A percentile compares a stretch with the other conserved stretches of the same genome.
These are phyloP conservation scores for Cercocebus atys DNA, from an alignment of 2,113 vertebrate genomes.

Conservation along the genomic window DNA sequence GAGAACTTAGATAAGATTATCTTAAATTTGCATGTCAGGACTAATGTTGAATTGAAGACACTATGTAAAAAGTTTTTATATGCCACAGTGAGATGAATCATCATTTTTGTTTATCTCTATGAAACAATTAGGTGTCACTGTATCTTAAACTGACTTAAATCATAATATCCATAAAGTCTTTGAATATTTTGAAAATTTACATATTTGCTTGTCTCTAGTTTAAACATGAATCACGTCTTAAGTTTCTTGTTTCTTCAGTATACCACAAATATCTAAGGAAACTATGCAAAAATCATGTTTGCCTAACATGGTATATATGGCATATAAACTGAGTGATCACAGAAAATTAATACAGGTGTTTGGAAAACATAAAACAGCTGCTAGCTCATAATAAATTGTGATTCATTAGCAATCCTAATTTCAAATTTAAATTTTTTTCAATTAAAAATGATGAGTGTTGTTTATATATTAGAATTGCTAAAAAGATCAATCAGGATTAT, in stretches of 20 bases:
- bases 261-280: constrained; percentile 45
- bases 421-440: constrained; percentile 59
- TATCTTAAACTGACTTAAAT: background rate
- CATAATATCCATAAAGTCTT: background rate
- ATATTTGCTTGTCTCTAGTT: background rate
- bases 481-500: constrained; percentile 17
- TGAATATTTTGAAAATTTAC: background rate
- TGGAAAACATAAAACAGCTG: constrained; percentile 31
- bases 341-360: constrained; percentile 26
- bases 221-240: background rate
- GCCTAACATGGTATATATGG: background rate
- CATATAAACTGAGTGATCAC: background rate
- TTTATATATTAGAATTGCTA: constrained; percentile 54
- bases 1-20: background rate
- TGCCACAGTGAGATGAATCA: background rate
- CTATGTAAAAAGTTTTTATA: background rate
- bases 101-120: background rate
- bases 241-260: background rate
- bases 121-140: background rate
- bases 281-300: constrained; percentile 27
- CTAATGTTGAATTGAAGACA: background rate
- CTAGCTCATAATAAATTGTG: constrained; percentile 2
- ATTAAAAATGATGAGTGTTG: constrained; percentile 65
- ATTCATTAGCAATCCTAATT: constrained; percentile 47
- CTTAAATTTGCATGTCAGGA: background rate